Evolutionary conservation across 2,888 invertebrate species (phyloP).

Genomic region (Norana najaformis): DNA sequence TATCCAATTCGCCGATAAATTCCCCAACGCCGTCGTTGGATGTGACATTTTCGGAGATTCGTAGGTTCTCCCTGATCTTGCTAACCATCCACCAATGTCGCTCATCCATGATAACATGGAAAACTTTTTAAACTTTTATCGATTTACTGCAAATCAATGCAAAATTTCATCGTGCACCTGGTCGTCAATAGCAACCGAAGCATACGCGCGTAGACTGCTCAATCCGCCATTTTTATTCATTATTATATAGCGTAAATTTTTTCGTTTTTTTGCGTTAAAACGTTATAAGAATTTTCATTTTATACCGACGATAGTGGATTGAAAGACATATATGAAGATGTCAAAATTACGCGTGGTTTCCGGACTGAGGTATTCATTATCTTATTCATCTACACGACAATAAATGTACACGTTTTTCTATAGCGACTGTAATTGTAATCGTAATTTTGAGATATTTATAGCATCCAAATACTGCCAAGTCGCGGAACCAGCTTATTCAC

Average conservation of each 20-base stretch:
- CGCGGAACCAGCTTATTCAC: no score
- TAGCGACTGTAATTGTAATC: no score
- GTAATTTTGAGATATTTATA: no score
- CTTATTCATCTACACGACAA: no score
- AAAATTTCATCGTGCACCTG: neutral
- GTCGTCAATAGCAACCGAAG: neutral
- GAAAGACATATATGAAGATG: neutral
- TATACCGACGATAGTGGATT: neutral
- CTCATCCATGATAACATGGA: conserved; percentile 57
- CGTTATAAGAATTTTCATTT: neutral
- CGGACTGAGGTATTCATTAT: no score
- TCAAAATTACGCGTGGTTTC: neutral
- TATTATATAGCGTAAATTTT: neutral
- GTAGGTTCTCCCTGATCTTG: conserved; percentile 62
- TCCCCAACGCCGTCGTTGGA: conserved; percentile 58
- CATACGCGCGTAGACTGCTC: neutral
- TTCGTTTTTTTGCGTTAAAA: neutral
- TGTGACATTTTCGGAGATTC: conserved; percentile 58
- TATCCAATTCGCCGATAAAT: conserved; percentile 58
- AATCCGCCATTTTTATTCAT: neutral
- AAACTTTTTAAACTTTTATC: conserved; percentile 3
- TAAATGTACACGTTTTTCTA: no score
- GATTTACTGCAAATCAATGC: neutral
- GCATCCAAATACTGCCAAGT: no score
- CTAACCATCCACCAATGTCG: conserved; percentile 63